Conservation (phyloP, 2,888 invertebrate species). For the Panopea generosa region DNA sequence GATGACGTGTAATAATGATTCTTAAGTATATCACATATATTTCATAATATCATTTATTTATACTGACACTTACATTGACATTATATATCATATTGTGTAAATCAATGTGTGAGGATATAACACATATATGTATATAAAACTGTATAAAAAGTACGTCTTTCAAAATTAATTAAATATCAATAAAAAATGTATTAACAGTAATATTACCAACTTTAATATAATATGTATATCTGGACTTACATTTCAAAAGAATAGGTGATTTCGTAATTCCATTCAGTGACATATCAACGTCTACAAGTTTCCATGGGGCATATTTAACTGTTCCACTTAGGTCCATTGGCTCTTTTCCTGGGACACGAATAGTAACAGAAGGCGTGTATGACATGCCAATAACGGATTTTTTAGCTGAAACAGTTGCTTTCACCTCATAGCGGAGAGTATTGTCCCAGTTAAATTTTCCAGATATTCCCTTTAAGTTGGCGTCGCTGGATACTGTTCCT, state of each 20-base stretch:
- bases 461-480: conserved; percentile 41
- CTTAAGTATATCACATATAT: too few species aligned
- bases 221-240: too few species aligned
- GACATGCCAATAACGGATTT: conserved; percentile 57
- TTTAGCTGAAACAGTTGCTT: conserved; percentile 41
- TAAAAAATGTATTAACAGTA: too few species aligned
- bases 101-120: too few species aligned
- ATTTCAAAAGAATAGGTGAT: conserved; percentile 63
- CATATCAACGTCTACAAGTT: conserved; percentile 63
- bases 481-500: conserved; percentile 53
- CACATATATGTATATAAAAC: too few species aligned
- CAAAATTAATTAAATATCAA: too few species aligned
- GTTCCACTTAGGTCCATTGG: conserved; percentile 52
- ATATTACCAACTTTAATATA: too few species aligned
- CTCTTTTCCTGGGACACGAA: conserved; percentile 37
- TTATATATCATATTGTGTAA: too few species aligned
- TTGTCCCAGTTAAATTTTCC: conserved; percentile 60
- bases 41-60: too few species aligned
- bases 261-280: conserved; percentile 63
- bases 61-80: too few species aligned
- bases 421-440: conserved; percentile 48
- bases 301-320: conserved; percentile 62
- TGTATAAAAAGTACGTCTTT: too few species aligned
- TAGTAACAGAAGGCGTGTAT: conserved; percentile 57
- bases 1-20: too few species aligned